These are phyloP conservation scores for Sphecodes monilicornis DNA, from an alignment of 2,888 invertebrate genomes.

Conservation along the genomic window DNA sequence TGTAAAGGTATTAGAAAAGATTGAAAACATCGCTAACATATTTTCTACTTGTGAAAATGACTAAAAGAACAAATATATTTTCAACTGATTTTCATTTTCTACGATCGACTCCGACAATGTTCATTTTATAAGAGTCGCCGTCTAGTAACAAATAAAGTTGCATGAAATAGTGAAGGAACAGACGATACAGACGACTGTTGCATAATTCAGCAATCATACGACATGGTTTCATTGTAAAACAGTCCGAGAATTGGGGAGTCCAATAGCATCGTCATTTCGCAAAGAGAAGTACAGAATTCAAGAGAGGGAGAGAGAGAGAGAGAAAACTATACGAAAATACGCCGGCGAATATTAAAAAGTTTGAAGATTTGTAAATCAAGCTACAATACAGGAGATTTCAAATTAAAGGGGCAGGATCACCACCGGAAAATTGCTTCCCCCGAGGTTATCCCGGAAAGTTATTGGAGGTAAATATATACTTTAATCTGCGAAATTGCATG, in stretches of 20 bases:
- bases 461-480: not conserved
- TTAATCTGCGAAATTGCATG: not conserved
- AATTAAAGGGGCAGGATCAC: not conserved
- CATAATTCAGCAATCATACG: not conserved
- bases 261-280: not conserved
- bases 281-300: not conserved
- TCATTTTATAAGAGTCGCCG: not conserved
- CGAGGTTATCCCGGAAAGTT: not conserved
- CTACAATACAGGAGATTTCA: not conserved
- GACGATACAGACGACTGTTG: not conserved
- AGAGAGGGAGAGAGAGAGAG: too few species aligned
- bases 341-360: constrained; percentile 1
- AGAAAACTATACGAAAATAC: not conserved
- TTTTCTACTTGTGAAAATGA: too few species aligned
- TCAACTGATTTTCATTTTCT: too few species aligned
- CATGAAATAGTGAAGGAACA: not conserved
- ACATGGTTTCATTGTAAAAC: not conserved
- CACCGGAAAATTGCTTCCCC: not conserved
- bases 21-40: too few species aligned
- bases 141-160: not conserved
- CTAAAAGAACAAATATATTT: too few species aligned
- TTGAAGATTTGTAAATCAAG: not conserved
- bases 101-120: not conserved
- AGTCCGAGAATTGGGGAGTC: not conserved
- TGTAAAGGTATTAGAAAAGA: too few species aligned